A percentile compares a stretch with the other conserved stretches of the same genome.
Evolutionary conservation across 1,140 invertebrate genomes (phyloP).

Genomic region (Lutraria rhynchaena): DNA sequence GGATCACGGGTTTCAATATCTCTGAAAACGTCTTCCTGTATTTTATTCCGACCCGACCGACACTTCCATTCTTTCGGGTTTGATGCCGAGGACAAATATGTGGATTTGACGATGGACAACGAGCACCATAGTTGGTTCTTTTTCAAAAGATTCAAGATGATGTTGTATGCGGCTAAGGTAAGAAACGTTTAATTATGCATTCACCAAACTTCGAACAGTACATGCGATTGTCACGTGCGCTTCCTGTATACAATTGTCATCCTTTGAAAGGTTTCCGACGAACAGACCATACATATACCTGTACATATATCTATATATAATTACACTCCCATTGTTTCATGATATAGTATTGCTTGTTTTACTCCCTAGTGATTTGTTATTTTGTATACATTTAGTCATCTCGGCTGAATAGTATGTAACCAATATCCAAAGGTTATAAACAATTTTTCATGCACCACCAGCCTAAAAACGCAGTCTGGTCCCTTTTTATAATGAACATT

Average conservation of each 20-base stretch:
- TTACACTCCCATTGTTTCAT: too few species aligned
- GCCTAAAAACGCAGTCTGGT: too few species aligned
- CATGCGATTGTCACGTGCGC: too few species aligned
- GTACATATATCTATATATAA: too few species aligned
- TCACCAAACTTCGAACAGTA: too few species aligned
- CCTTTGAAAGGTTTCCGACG: background rate
- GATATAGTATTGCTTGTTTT: too few species aligned
- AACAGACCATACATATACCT: background rate
- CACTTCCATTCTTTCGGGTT: conserved; percentile 85
- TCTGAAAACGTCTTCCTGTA: conserved; percentile 85
- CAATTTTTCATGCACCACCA: too few species aligned
- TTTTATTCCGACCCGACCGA: conserved; percentile 83
- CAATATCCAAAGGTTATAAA: too few species aligned
- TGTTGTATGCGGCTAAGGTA: conserved; percentile 84
- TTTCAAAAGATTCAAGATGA: conserved; percentile 86
- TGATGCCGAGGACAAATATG: conserved; percentile 84
- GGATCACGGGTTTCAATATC: conserved; percentile 84
- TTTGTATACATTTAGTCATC: too few species aligned
- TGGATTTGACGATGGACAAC: conserved; percentile 82
- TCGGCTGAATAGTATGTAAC: too few species aligned
- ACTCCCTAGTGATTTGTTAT: too few species aligned
- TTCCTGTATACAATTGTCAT: background rate
- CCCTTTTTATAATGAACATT: too few species aligned
- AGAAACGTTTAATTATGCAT: conserved; percentile 52
- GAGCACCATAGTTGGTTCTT: conserved; percentile 84